Base-by-base conservation (phyloP, 2,797 vertebrate genomes). In the Limosa lapponica region DNA sequence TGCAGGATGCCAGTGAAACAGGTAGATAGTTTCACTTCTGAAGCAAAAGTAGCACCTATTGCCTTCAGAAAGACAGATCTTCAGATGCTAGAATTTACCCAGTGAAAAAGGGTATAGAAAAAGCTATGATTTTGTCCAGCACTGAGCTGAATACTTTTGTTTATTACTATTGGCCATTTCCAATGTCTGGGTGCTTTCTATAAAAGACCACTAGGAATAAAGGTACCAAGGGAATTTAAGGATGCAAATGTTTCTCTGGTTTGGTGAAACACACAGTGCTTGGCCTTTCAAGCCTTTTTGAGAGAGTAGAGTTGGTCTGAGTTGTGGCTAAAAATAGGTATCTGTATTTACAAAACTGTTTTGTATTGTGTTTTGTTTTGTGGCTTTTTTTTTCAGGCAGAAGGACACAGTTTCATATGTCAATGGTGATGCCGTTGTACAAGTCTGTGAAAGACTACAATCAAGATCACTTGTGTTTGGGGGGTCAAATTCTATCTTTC, bases 1-100 rank as follows among this genome's bases (percentile, higher is more conserved):
- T 89, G 95, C 74, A 86, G 93, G 96, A 96, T 77, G 81, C 86
- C 96, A 92, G 77, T 81, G 61, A 91, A 94, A 84, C 88, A 97
- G 91, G 92, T 97, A 96, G 93, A 89, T 66, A 71, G 89, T 95
- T 90, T 96, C 70, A 32, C 87, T 95, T 83, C 69, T 90, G 44
- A 92, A 88, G 62, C 12, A 41, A 92, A 95, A 91, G 61, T 61
- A 93, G 8, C 39, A 82, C 44, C 43, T 82, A 36, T n/a, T 78
- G 49, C 51, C 37, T 90, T 87, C 52, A 83, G 72, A 78, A 94
- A 82, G 39, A 87, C 23, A 43, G 64, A 62, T 88, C 23, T 86
- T 82, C n/a, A 1, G 8, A 75, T 15, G 48, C 20, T 55, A 32
- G 36, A 84, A 82, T 83, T 91, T 74, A 64, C 6, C 3, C 25